Conservation (phyloP, 2,797 vertebrate species). For the Coregonus sp. region DNA sequence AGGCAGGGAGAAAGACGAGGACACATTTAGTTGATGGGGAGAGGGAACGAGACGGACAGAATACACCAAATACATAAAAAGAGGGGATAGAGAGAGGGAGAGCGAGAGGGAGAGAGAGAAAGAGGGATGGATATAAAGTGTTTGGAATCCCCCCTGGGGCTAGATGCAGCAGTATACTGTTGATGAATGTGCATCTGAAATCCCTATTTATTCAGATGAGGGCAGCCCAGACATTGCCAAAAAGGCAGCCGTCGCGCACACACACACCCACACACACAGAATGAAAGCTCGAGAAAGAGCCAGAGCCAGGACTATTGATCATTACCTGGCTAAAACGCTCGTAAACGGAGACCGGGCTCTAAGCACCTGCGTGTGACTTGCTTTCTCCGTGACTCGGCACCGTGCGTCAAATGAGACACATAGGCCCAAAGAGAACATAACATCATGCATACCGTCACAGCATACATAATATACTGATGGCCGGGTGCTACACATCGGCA, state of each 20-base stretch:
- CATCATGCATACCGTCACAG: constrained; percentile 14
- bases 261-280: constrained; percentile 1
- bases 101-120: constrained; percentile 1
- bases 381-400: constrained; percentile 52
- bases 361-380: constrained; percentile 7
- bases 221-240: constrained; percentile 15
- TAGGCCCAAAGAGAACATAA: constrained; percentile 24
- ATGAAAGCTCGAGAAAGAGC: background rate
- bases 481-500: background rate
- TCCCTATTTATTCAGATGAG: constrained; percentile 58
- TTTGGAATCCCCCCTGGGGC: constrained; percentile 39
- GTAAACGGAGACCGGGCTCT: background rate
- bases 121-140: background rate
- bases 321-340: constrained; percentile 8
- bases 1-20: background rate
- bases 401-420: constrained; percentile 23
- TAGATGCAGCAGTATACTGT: constrained; percentile 22
- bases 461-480: background rate
- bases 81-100: background rate
- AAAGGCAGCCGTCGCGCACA: constrained; percentile 11
- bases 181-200: constrained; percentile 71
- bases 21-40: background rate
- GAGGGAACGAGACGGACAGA: background rate
- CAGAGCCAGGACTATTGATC: constrained; percentile 35
- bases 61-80: background rate